Evolutionary conservation across 2,888 invertebrate genomes (phyloP).

Genomic region (Craniophora ligustri): DNA sequence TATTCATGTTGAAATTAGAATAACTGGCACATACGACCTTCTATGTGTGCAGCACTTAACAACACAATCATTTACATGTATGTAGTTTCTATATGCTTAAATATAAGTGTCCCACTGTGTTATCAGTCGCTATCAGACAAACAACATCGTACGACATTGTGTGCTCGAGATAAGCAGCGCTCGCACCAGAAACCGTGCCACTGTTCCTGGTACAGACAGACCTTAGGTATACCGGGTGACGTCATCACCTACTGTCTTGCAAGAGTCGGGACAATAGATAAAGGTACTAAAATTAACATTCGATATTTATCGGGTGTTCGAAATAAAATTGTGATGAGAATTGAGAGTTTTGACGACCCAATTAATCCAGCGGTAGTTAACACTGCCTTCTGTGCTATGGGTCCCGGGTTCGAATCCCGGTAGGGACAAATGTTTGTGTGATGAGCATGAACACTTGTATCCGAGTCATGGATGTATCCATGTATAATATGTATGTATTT

Average conservation of each 20-base stretch:
- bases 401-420: no score
- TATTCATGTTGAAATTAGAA: no score
- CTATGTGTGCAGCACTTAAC: slow-evolving; percentile 18
- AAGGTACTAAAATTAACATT: background rate
- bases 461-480: no score
- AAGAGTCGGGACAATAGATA: background rate
- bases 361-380: no score
- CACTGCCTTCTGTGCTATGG: no score
- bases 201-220: slow-evolving; percentile 3
- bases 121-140: slow-evolving; percentile 39
- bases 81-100: background rate
- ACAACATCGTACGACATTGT: slow-evolving; percentile 54
- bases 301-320: background rate
- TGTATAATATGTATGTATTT: no score
- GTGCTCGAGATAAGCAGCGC: slow-evolving; percentile 30
- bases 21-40: no score
- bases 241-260: slow-evolving; percentile 2
- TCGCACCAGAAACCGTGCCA: slow-evolving; percentile 12
- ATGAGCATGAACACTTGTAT: no score
- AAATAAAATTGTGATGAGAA: background rate
- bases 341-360: no score
- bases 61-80: slow-evolving; percentile 6
- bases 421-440: no score
- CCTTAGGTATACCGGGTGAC: slow-evolving; percentile 12
- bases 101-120: slow-evolving; percentile 18